Evolutionary conservation across 2,888 invertebrate genomes (phyloP), one percentile per base, ranked within the genome.

Genomic region (Agrilus mali): DNA sequence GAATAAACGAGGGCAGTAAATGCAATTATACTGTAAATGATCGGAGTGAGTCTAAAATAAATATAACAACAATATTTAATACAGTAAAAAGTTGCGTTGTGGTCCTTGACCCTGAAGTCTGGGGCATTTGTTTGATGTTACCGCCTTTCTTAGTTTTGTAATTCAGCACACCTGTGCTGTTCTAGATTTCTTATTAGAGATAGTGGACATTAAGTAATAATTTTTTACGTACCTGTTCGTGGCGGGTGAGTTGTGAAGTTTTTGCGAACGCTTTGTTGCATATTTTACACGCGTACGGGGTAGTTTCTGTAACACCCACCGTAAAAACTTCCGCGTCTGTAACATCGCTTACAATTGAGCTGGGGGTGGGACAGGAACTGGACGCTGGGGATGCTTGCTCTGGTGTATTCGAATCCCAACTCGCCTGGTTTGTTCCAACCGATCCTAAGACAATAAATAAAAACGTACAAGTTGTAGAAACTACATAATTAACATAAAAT

Each of bases 251-350:
- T 65, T 86, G 86, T 50, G 85, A 85, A 53, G 86, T 80, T 54
- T 88, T 76, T 14, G 89, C 84, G 69, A 90, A 92, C 53, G 89
- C 86, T 66, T 88, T 86, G 62, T 90, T 86, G 72, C 92, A 93
- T 72, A 86, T 90, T 68, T 86, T 86, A 70, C 90, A 92, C 61
- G 85, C 82, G 74, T 89, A 87, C 48, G 89, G 89, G 52, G 88
- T 84, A 65, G 78, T 52, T 56, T 82, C 82, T 15, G 79, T 79
- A 49, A 78, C 76, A 38, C 80, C 80, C 52, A 79, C 73, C 17
- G 78, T 79, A 66, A 74, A 80, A 37, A 79, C 71, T 48, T 76
- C 74, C 33, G 72, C 71, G 54, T 80, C 81, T 36, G 73, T 74
- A 53, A 76, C 76, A 44, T 76, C 78, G 60, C 77, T 77, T 14